phyloP scores from a whole-genome alignment of 2,797 vertebrate species.

The Siniperca obscura region DNA sequence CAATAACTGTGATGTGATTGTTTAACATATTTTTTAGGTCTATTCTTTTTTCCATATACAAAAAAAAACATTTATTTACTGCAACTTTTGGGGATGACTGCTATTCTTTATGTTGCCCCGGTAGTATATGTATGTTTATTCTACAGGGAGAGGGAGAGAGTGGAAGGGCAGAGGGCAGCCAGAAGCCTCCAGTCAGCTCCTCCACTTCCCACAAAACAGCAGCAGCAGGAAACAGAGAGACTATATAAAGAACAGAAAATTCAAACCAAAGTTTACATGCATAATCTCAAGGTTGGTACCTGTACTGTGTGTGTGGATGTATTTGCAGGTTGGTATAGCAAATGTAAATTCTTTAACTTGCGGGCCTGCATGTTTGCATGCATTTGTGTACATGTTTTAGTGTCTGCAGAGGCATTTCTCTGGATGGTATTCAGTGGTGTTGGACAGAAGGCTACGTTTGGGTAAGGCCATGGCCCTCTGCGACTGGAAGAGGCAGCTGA shows the following conservation, averaged over 20 bases:
- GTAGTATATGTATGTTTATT: slow-evolving; percentile 36
- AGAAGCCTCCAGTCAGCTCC: slow-evolving; percentile 46
- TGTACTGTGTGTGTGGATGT: neutral
- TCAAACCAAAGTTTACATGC: slow-evolving; percentile 71
- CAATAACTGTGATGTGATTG: neutral
- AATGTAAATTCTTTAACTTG: neutral
- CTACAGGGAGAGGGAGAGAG: slow-evolving; percentile 84
- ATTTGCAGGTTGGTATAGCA: neutral
- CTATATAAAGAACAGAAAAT: slow-evolving; percentile 67
- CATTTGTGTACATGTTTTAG: slow-evolving; percentile 73
- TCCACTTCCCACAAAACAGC: slow-evolving; percentile 48
- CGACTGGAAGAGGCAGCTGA: slow-evolving; percentile 91
- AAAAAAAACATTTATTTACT: neutral
- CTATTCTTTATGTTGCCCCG: neutral
- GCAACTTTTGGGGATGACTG: neutral
- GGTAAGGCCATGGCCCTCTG: slow-evolving; percentile 90
- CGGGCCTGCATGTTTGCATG: slow-evolving; percentile 2
- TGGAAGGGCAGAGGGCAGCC: slow-evolving; percentile 67
- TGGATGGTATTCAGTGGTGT: slow-evolving; percentile 89
- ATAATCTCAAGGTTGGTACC: slow-evolving; percentile 80
- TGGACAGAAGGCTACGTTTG: slow-evolving; percentile 87
- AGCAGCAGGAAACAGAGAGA: slow-evolving; percentile 49
- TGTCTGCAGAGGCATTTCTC: slow-evolving; percentile 92
- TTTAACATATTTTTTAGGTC: neutral
- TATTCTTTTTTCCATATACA: neutral